Evolutionary conservation across 2,113 vertebrate species (phyloP), one percentile per base, ranked within the genome.

Genomic region (Nannobrachium achirus): DNA sequence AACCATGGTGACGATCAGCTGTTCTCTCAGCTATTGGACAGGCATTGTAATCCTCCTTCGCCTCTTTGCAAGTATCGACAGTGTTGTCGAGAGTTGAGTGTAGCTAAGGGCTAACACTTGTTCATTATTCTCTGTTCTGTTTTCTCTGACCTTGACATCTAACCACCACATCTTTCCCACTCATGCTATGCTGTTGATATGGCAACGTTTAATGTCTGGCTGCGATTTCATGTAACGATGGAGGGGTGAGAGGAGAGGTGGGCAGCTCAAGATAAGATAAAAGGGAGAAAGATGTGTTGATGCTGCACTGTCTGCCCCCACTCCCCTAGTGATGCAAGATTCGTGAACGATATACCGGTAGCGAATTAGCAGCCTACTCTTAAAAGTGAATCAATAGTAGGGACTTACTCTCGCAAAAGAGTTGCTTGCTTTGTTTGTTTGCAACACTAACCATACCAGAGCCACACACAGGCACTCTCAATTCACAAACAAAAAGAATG

Each of bases 181-280:
- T 78, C 57, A 51, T 71, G 69, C 83, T 67, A 73, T 85, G 69
- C 64, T 81, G 85, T 89, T 89, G 72, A 89, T 83, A 90, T 89
- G 64, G 81, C 76, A 87, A 89, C 80, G 62, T 66, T 48, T 62
- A 61, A 65, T 88, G 71, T 84, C 84, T 85, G 61, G 71, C 76
- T 85, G 80, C 80, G 78, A 79, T 83, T 79, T 63, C 61, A 62
- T 85, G 74, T 87, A 63, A 10, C 14, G 16, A 55, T 66, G 25
- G 15, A 51, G 63, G 8, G 2, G 39, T 25, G 38, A 73, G 57
- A 67, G 61, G 50, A 49, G 45, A 56, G 19, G 42, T 38, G 20
- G 14, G 20, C 3, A 13, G 25, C n/a, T n/a, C n/a, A n/a, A n/a
- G n/a, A n/a, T n/a, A n/a, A n/a, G n/a, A n/a, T n/a, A n/a, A n/a